Evolutionary conservation across 92 coral and sea anemone genomes (phyloP), one percentile per base, ranked within the genome.

Genomic region (Porites divaricata): DNA sequence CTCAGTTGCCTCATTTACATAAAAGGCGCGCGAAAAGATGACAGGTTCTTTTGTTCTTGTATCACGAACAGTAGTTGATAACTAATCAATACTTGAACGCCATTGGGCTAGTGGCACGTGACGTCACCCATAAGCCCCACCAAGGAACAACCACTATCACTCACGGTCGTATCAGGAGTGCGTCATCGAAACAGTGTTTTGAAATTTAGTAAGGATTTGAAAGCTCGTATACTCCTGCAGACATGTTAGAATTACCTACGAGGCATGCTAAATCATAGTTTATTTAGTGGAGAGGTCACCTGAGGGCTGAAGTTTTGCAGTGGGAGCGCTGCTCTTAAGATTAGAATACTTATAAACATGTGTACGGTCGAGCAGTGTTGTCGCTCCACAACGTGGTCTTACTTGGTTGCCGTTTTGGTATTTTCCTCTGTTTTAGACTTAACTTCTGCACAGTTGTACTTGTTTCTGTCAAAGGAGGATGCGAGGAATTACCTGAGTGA

Each of bases 21-120:
- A 89, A 92, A 92, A 35, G 6, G 51, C 88, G 93, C 96, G 93
- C 95, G 88, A 93, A 93, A 81, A 24, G 84, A 15, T 83, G 85
- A 77, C 88, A 81, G 88, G 69, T 61, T 85, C 77, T 68, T 85
- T 77, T 85, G 83, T 85, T 82, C 24, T 82, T 70, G 3, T 1
- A 51, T 41, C 86, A 82, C 86, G 86, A 72, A 41, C 65, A 7
- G 61, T 35, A 45, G 49, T 82, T 79, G 86, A 82, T 82, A 70
- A 51, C 86, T 62, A 72, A 72, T 82, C 86, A 50, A 72, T 82
- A 82, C 71, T 51, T 17, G 51, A 1, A 63, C 63, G 79, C 63
- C 7, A 82, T 82, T 82, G 86, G 86, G 24, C 69, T 25, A 63
- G 25, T 52, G 6, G 86, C 14, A 28, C 63, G 72, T 82, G 86